phyloP scores from a whole-genome alignment of 1,140 invertebrate species.

The Venustaconcha ellipsiformis region DNA sequence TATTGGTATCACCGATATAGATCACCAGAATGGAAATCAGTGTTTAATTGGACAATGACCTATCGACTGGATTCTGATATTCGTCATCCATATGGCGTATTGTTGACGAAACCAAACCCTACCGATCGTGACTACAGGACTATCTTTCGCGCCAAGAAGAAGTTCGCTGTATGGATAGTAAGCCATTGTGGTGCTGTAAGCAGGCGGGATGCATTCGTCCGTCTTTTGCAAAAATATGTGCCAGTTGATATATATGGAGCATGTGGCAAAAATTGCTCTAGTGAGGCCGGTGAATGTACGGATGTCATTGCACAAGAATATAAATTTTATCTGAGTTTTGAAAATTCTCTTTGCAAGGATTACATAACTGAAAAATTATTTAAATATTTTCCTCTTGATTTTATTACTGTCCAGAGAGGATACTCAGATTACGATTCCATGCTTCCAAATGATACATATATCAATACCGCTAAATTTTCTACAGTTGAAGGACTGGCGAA shows the following conservation, averaged over 20 bases:
- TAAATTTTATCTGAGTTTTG: not conserved
- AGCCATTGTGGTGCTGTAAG: not conserved
- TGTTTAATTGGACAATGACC: constrained; percentile 17
- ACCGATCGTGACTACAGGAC: not conserved
- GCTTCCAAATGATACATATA: not conserved
- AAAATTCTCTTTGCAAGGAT: constrained; percentile 1
- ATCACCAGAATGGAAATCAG: not conserved
- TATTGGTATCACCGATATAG: not conserved
- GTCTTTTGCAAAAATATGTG: not conserved
- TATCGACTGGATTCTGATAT: constrained; percentile 18
- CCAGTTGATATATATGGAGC: constrained; percentile 1
- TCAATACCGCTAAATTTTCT: constrained; percentile 2
- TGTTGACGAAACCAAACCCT: not conserved
- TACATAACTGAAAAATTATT: constrained; percentile 14
- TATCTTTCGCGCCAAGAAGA: constrained; percentile 4
- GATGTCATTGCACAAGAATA: not conserved
- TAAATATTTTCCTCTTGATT: not conserved
- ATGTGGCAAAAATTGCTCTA: not conserved
- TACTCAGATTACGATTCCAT: not conserved
- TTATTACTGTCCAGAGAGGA: not conserved
- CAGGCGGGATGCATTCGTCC: not conserved
- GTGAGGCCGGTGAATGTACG: not conserved
- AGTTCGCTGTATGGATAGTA: constrained; percentile 5
- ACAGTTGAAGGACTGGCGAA: not conserved
- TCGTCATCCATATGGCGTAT: not conserved